These are phyloP conservation scores for Dendropsophus ebraccatus DNA, from an alignment of 2,113 vertebrate genomes.

Conservation along the genomic window DNA sequence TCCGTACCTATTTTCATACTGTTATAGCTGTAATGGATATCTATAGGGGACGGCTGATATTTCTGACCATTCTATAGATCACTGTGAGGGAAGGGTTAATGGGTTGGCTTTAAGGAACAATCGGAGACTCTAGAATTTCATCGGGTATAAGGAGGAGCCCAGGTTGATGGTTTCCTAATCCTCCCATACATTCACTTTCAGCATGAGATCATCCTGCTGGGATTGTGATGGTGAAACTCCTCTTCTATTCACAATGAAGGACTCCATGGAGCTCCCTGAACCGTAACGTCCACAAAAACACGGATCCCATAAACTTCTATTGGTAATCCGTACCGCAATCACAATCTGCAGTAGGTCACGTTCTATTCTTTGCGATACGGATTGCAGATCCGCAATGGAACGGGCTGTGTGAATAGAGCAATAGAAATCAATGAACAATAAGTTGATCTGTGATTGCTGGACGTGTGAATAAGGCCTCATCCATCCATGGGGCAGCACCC, in stretches of 20 bases:
- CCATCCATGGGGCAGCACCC: conserved; percentile 11
- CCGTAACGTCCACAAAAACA: no score
- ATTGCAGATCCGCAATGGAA: no score
- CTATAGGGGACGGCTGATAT: not conserved
- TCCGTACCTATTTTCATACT: not conserved
- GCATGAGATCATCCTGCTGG: not conserved
- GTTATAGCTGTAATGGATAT: not conserved
- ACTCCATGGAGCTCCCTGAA: not conserved
- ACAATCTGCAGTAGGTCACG: no score
- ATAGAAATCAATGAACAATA: no score
- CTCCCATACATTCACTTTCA: conserved; percentile 19
- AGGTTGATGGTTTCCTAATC: not conserved
- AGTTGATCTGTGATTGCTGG: not conserved
- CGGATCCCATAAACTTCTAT: no score
- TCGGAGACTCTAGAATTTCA: conserved; percentile 29
- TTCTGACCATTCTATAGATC: not conserved
- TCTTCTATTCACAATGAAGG: conserved; percentile 12
- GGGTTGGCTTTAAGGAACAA: not conserved
- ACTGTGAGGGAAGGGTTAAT: conserved; percentile 1
- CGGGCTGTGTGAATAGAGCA: no score
- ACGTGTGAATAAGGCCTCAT: not conserved
- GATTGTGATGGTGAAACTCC: conserved; percentile 25
- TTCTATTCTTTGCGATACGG: no score
- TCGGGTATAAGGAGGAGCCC: not conserved
- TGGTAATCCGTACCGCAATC: no score